Conservation (phyloP, 2,797 vertebrate species). For the Tokudaia tokunoshimensis region DNA sequence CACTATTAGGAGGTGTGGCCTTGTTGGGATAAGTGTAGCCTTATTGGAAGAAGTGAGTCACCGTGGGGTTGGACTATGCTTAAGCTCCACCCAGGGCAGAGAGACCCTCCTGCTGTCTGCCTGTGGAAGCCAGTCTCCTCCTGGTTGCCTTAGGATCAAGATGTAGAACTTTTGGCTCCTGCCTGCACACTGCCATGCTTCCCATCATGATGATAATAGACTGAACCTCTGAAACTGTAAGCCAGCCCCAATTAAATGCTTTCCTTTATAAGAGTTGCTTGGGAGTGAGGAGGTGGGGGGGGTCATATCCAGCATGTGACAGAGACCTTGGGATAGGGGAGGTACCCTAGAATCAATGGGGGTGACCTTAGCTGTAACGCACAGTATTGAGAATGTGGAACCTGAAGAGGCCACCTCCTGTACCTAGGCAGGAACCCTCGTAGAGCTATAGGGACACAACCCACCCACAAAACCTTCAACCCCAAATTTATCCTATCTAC, state of each 20-base stretch:
- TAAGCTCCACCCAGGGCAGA: background rate
- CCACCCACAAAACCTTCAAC: background rate
- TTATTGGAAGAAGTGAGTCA: background rate
- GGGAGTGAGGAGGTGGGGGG: rapidly evolving
- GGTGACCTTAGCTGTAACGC: background rate
- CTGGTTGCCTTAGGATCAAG: background rate
- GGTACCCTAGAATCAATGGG: background rate
- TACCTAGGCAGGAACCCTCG: background rate
- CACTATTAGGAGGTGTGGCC: background rate
- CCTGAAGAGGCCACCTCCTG: background rate
- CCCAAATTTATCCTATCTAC: background rate
- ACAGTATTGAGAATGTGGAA: background rate
- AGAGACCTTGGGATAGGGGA: background rate
- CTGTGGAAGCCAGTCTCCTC: background rate
- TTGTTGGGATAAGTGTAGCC: background rate
- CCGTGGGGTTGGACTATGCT: background rate
- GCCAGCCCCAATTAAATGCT: background rate
- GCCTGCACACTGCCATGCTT: background rate
- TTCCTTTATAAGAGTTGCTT: background rate
- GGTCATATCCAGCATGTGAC: background rate
- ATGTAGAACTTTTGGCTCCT: background rate
- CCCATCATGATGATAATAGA: background rate
- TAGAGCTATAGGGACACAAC: background rate
- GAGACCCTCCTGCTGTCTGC: background rate
- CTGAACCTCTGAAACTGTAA: background rate